Evolutionary conservation across 2,888 invertebrate species (phyloP), one percentile per base, ranked within the genome.

Genomic region (Punctoribates punctum): DNA sequence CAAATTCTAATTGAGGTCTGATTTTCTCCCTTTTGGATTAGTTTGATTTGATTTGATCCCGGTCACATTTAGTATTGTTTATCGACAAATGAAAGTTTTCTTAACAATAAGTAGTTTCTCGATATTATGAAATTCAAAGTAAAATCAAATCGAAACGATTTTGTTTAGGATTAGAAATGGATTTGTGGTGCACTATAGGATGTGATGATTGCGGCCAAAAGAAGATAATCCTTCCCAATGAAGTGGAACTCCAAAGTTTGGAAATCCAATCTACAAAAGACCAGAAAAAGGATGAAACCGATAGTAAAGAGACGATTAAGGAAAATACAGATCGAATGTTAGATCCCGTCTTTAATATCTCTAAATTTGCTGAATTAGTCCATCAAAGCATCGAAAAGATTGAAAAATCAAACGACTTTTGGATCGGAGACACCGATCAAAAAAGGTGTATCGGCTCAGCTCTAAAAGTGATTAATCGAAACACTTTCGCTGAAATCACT

Each of bases 141-240:
- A n/a, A n/a, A n/a, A n/a, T n/a, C n/a, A n/a, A n/a, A n/a, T n/a
- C n/a, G n/a, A n/a, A n/a, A n/a, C n/a, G n/a, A n/a, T n/a, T n/a
- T n/a, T n/a, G n/a, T n/a, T n/a, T n/a, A n/a, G n/a, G n/a, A 42
- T 42, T 42, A 13, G 13, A 48, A 48, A 92, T 76, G 85, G 86
- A 84, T 94, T 94, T 81, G 86, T 88, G 84, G 90, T 91, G 84
- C 94, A 94, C 78, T 92, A 81, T 77, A 83, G 83, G 77, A 77
- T 77, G 42, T 62, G 11, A 60, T 17, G 25, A n/a, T 5, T 25
- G 9, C 5, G 60, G 25, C n/a, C 23, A 60, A 23, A 13, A 60
- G 15, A 60, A 60, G 60, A 23, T 60, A 4, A 23, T 25, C 13
- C 60, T 60, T 8, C 60, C 60, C 6, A 60, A 94, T 92, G 76